These are phyloP conservation scores for Hyposoter didymator DNA, from an alignment of 2,888 invertebrate genomes.

Conservation along the genomic window DNA sequence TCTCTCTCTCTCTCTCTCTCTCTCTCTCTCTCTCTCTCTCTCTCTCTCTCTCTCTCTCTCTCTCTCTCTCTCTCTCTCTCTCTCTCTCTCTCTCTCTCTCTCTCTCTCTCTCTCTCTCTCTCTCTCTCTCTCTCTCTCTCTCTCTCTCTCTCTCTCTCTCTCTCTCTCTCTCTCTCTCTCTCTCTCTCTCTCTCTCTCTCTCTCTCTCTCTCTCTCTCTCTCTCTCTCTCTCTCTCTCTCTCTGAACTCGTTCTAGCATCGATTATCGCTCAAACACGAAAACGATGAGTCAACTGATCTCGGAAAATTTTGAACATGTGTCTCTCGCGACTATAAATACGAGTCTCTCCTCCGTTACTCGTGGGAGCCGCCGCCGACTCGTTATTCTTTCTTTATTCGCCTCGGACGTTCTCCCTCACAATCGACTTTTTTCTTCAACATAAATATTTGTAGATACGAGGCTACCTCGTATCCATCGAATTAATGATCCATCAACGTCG, in stretches of 20 bases:
- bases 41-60: background rate
- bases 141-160: background rate
- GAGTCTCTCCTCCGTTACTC: background rate
- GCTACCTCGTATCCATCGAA: background rate
- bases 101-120: background rate
- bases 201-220: background rate
- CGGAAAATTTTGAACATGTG: conserved; percentile 26
- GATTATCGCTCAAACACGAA: conserved; percentile 4
- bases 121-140: background rate
- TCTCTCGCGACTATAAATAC: conserved; percentile 22
- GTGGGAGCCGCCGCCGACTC: background rate
- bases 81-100: background rate
- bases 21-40: background rate
- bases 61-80: background rate
- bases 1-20: background rate
- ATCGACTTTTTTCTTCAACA: background rate
- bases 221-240: conserved; percentile 1
- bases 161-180: background rate
- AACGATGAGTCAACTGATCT: conserved; percentile 22
- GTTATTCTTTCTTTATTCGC: background rate
- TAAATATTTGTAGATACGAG: background rate
- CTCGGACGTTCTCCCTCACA: background rate
- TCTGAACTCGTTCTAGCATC: background rate
- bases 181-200: background rate
- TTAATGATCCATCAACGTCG: background rate